A percentile compares a stretch with the other conserved stretches of the same genome.
Conservation (phyloP, 2,113 vertebrate genomes). For the Lates calcarifer region DNA sequence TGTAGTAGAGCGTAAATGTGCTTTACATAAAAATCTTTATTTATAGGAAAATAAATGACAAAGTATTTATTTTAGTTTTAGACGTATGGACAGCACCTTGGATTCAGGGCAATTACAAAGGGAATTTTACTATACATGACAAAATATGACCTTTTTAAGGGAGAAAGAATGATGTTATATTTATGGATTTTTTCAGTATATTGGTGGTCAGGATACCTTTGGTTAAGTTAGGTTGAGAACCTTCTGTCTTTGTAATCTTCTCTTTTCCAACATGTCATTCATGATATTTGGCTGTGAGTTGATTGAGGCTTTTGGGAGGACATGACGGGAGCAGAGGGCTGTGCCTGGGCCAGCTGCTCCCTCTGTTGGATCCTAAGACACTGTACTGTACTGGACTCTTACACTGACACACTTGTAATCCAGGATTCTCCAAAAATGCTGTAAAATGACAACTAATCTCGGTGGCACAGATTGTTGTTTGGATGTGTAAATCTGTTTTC, state of each 20-base stretch:
- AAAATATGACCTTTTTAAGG: too few relatives aligned
- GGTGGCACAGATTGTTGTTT: slow-evolving; percentile 22
- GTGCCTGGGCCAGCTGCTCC: slow-evolving; percentile 50
- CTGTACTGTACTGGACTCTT: not conserved
- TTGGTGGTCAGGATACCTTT: too few relatives aligned
- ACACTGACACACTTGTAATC: slow-evolving; percentile 2
- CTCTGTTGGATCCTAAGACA: slow-evolving; percentile 25
- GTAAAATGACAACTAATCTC: slow-evolving; percentile 42
- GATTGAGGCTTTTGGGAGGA: not conserved
- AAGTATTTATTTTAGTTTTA: too few relatives aligned
- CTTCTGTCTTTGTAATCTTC: too few relatives aligned
- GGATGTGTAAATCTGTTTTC: slow-evolving; percentile 50
- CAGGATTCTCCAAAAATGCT: slow-evolving; percentile 24
- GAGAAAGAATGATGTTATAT: too few relatives aligned
- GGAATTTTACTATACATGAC: too few relatives aligned
- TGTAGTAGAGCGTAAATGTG: not conserved
- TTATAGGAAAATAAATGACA: not conserved
- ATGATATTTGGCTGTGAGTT: not conserved
- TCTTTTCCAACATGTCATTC: too few relatives aligned
- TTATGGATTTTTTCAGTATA: too few relatives aligned
- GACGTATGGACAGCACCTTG: too few relatives aligned
- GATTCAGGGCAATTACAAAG: too few relatives aligned
- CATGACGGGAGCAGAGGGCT: not conserved
- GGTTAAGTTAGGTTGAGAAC: too few relatives aligned
- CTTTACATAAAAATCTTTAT: not conserved